Conservation (phyloP, 1,140 invertebrate genomes). For the Microplitis mediator region DNA sequence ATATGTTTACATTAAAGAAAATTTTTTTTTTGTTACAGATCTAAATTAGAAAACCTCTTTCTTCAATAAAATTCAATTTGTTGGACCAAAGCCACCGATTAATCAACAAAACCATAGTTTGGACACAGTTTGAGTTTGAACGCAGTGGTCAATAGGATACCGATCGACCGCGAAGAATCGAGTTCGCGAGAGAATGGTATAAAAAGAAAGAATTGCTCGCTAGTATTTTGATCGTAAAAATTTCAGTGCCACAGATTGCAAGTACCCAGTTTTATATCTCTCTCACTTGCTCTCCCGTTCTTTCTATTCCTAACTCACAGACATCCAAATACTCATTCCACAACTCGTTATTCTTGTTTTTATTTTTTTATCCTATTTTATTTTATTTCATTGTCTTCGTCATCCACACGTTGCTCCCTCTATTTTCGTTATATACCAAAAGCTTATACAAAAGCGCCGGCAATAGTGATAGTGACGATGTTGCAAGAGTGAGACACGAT, state of each 20-base stretch:
- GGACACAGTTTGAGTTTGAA: conserved; percentile 10
- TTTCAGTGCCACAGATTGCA: background rate
- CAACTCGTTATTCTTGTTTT: too few species aligned
- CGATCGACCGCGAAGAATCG: conserved; percentile 24
- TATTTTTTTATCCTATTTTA: too few species aligned
- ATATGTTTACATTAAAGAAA: background rate
- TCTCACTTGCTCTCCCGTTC: background rate
- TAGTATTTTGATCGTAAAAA: conserved; percentile 17
- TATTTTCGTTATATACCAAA: too few species aligned
- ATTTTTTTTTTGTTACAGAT: background rate
- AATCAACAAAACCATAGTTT: background rate
- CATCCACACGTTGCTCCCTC: too few species aligned
- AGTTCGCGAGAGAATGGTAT: background rate
- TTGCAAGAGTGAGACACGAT: background rate
- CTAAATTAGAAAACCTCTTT: background rate
- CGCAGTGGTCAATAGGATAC: conserved; percentile 16
- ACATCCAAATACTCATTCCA: background rate
- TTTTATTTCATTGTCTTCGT: too few species aligned
- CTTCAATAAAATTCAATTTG: background rate
- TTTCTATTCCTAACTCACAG: background rate
- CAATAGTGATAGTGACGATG: too few species aligned
- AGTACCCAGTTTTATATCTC: background rate
- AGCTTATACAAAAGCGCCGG: too few species aligned
- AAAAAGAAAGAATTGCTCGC: background rate
- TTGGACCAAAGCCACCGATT: background rate